These are phyloP conservation scores for Protobothrops mucrosquamatus DNA, from an alignment of 2,113 vertebrate species.

Conservation along the genomic window DNA sequence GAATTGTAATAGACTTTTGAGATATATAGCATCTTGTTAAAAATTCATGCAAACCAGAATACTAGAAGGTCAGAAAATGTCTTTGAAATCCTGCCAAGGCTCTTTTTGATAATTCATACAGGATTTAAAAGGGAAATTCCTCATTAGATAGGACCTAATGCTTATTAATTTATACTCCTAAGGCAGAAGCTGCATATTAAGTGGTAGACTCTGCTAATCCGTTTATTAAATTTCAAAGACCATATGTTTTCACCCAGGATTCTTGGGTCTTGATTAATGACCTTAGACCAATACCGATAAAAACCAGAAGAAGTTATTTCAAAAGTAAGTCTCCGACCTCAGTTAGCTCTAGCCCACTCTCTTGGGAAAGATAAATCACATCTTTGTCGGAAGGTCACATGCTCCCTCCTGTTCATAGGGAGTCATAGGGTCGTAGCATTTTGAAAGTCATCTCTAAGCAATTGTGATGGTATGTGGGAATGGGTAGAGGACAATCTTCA, in stretches of 20 bases:
- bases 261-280: slow-evolving; percentile 70
- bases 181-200: slow-evolving; percentile 71
- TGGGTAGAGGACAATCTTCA: neutral
- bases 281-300: slow-evolving; percentile 51
- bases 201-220: slow-evolving; percentile 63
- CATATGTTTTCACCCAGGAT: slow-evolving; percentile 65
- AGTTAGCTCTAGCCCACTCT: slow-evolving; percentile 16
- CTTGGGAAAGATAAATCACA: slow-evolving; percentile 7
- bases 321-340: slow-evolving; percentile 29
- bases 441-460: neutral
- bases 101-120: slow-evolving; percentile 76
- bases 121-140: slow-evolving; percentile 76
- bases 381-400: slow-evolving; percentile 5
- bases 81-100: slow-evolving; percentile 77
- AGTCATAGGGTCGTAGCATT: neutral
- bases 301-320: slow-evolving; percentile 29
- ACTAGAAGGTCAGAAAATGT: slow-evolving; percentile 80
- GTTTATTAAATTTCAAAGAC: slow-evolving; percentile 78
- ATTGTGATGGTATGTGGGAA: neutral
- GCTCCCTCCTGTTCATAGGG: neutral
- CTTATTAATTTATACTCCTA: slow-evolving; percentile 77
- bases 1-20: slow-evolving; percentile 67
- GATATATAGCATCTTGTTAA: slow-evolving; percentile 74
- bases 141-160: slow-evolving; percentile 71
- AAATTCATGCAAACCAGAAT: slow-evolving; percentile 74